Base-by-base conservation (phyloP, 2,888 invertebrate species). In the Mantis religiosa region DNA sequence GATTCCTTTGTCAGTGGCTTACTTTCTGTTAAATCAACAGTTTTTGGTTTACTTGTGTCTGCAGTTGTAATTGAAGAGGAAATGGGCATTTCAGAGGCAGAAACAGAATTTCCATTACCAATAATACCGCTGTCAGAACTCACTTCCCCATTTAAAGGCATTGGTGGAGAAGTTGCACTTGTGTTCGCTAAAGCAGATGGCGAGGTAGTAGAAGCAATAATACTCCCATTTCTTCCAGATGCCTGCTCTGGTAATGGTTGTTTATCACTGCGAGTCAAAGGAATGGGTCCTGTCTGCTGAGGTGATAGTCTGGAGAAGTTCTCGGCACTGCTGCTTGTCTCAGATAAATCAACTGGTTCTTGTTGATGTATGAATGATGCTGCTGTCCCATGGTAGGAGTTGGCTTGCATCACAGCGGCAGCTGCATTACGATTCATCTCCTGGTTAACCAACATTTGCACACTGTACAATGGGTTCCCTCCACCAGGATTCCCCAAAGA, bases 381-480 rank as follows among this genome's bases (percentile, higher is more conserved):
- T 12, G 88, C 84, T 8, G 89, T 41, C 9, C 85, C 89, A 34
- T 89, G 87, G 28, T 90, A 89, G 28, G 90, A 85, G 41, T 85
- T 89, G 1, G 84, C 84, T 54, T 89, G 90, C 30, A 84, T 84
- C 28, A 54, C 84, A 20, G 84, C 87, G 28, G 87, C 87, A 92
- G 88, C 92, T 92, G 12, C 92, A 91, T 34, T 92, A 91, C 20
- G 92, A 92, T 91, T 92, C 90, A 93, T 92, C 89, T 93, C 93
- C 88, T 93, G 93, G 90, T 92, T 90, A 91, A 93, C 93, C 89
- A 93, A 91, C 93, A 93, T 93, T 91, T 93, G 93, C 8, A 93
- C 91, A 89, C 92, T 93, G 90, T 92, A 93, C 28, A 93, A 90
- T 1, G 93, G 93, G 91, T 92, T 92, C 8, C 92, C 91, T 9